phyloP scores from a whole-genome alignment of 1,140 invertebrate genomes.

The Tetraneura akinire region DNA sequence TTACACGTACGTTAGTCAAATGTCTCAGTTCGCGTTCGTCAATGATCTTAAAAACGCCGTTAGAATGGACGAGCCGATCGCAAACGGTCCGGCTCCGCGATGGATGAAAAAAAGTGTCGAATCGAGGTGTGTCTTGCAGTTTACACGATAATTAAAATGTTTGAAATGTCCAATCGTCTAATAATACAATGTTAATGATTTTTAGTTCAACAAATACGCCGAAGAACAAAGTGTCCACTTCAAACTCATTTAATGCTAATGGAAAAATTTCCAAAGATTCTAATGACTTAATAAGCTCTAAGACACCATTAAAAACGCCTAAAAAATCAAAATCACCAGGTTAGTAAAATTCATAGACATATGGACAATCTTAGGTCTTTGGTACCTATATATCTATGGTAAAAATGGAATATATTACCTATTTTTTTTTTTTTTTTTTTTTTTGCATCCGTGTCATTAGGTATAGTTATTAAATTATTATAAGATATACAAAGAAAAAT shows the following conservation, averaged over 20 bases:
- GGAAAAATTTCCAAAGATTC: slow-evolving; percentile 58
- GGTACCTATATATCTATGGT: too few relatives aligned
- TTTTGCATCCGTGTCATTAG: slow-evolving; percentile 19
- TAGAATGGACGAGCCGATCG: slow-evolving; percentile 74
- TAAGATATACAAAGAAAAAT: too few relatives aligned
- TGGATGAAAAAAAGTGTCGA: slow-evolving; percentile 71
- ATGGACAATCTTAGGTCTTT: too few relatives aligned
- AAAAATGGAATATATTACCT: too few relatives aligned
- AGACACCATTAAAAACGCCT: slow-evolving; percentile 66
- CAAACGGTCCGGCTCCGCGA: slow-evolving; percentile 74
- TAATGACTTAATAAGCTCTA: slow-evolving; percentile 8
- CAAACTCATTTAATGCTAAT: slow-evolving; percentile 11
- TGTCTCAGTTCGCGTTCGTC: slow-evolving; percentile 77
- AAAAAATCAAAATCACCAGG: slow-evolving; percentile 69
- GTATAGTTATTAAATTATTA: not conserved
- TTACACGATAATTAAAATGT: not conserved
- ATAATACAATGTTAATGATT: too few relatives aligned
- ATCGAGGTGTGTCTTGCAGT: slow-evolving; percentile 19
- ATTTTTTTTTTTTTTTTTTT: not conserved
- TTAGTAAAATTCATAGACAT: slow-evolving; percentile 56
- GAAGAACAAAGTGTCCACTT: slow-evolving; percentile 22
- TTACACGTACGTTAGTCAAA: slow-evolving; percentile 56
- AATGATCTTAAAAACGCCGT: slow-evolving; percentile 77
- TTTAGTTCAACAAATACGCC: slow-evolving; percentile 22
- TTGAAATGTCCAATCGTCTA: too few relatives aligned